Base-by-base conservation (phyloP, 1,140 invertebrate genomes). In the Akabosia matsudoensis region DNA sequence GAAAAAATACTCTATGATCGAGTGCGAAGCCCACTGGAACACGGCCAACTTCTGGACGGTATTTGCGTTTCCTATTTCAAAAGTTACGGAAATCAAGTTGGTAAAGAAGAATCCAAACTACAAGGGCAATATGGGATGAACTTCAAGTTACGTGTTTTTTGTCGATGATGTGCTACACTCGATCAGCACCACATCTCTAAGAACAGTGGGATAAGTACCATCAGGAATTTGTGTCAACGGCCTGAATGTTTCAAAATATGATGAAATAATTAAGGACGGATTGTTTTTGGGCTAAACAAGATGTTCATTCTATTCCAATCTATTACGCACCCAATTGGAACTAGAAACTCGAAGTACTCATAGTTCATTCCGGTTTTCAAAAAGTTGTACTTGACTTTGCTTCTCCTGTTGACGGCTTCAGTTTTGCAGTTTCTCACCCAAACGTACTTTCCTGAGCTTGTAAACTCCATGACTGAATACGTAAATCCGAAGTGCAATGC, bases 321-420 rank as follows among this genome's bases (percentile, higher is more conserved):
- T n/a, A n/a, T n/a, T n/a, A 72, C 7, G 26, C 45, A 72, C 70
- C 70, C 70, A 13, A 72, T 72, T 37, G 70, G 70, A 33, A 72
- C 4, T 1, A 72, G 34, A 45, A 72, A 72, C 22, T 72, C 33
- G 26, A 37, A 72, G 37, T 24, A 70, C 10, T 7, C 3, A 4
- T 24, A 61, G 24, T 4, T 24, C 7, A 16, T 70, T 10, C 67
- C 30, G 7, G 67, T 28, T 30, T 18, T 31, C 22, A 70, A 22
- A 22, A 70, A 70, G 24, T 70, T 10, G 33, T 61, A 61, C 24
- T 61, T 61, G 7, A 22, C 54, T 7, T 13, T 61, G 7, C 54
- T 24, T n/a, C 7, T 30, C 24, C 13, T 13, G 28, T 1, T 2
- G n/a, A 67, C 61, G 22, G 1, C 1, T 2, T 30, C 28, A 67